Evolutionary conservation across 2,888 invertebrate species (phyloP).

Genomic region (Euproctis similis): DNA sequence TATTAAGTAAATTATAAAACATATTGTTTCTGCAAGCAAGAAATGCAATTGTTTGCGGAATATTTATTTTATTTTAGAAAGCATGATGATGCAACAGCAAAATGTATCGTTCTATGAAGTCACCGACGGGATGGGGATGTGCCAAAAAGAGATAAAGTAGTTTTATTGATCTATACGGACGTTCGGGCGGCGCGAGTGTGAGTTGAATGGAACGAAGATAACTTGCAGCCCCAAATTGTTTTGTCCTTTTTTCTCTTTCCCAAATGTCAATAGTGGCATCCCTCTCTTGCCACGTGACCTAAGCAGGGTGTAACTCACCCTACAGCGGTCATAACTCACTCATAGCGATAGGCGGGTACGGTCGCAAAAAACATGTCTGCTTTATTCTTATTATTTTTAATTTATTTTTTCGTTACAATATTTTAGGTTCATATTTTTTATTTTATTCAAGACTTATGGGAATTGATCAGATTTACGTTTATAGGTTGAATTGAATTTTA

Average conservation of each 20-base stretch:
- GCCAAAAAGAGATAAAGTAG: slow-evolving; percentile 78
- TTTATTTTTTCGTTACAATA: slow-evolving; percentile 27
- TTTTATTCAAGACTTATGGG: slow-evolving; percentile 17
- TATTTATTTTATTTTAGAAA: slow-evolving; percentile 43
- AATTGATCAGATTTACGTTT: slow-evolving; percentile 23
- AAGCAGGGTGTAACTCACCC: slow-evolving; percentile 77
- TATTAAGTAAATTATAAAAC: slow-evolving; percentile 8
- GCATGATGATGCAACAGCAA: slow-evolving; percentile 44
- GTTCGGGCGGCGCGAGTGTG: slow-evolving; percentile 72
- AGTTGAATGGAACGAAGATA: slow-evolving; percentile 77
- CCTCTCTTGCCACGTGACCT: slow-evolving; percentile 70
- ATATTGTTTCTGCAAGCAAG: slow-evolving; percentile 8
- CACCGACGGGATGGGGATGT: slow-evolving; percentile 71
- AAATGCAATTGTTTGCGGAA: slow-evolving; percentile 18
- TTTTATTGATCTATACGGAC: slow-evolving; percentile 78
- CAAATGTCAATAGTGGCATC: slow-evolving; percentile 46
- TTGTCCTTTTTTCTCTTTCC: slow-evolving; percentile 44
- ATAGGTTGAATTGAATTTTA: too few species aligned
- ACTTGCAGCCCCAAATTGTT: slow-evolving; percentile 71
- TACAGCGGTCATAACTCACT: slow-evolving; percentile 75
- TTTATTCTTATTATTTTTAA: slow-evolving; percentile 45
- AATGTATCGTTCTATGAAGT: slow-evolving; percentile 70
- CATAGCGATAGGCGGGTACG: slow-evolving; percentile 75
- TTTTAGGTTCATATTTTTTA: slow-evolving; percentile 23
- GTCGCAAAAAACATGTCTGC: slow-evolving; percentile 66